Conservation (phyloP, 1,140 invertebrate genomes). For the Choristoneura fumiferana region DNA sequence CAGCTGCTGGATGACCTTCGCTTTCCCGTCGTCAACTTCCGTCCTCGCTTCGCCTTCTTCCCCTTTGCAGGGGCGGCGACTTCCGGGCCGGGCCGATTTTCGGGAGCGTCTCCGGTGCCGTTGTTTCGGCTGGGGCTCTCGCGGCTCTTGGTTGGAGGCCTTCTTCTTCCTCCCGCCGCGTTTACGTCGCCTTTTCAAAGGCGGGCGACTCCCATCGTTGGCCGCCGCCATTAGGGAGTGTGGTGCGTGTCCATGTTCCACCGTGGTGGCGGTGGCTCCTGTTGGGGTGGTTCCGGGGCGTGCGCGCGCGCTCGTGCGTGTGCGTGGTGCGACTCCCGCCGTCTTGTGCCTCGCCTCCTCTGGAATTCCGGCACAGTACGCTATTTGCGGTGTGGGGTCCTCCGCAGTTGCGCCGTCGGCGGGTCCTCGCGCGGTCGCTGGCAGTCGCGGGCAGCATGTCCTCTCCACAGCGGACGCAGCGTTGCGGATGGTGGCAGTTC, state of each 20-base stretch:
- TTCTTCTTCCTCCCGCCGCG: background rate
- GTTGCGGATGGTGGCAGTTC: conserved; percentile 21
- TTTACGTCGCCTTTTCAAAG: background rate
- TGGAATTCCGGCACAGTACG: background rate
- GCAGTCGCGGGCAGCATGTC: background rate
- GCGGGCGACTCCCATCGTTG: background rate
- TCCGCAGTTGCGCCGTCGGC: background rate
- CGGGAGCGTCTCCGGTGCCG: background rate
- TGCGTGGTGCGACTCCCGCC: background rate
- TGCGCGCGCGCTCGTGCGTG: no score
- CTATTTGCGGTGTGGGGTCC: background rate
- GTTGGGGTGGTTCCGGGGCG: no score
- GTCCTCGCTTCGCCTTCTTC: background rate
- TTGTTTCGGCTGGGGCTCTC: background rate
- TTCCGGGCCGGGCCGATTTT: background rate
- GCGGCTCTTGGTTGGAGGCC: background rate
- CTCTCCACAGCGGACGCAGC: background rate
- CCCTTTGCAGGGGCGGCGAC: background rate
- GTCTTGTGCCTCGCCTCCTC: background rate
- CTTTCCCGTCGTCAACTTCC: background rate
- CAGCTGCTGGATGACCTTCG: background rate
- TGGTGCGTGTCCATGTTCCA: background rate
- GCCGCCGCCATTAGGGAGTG: background rate
- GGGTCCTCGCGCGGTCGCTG: background rate
- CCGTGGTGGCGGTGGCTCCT: no score